phyloP scores from a whole-genome alignment of 2,888 invertebrate genomes.

The Alsophila aescularia region DNA sequence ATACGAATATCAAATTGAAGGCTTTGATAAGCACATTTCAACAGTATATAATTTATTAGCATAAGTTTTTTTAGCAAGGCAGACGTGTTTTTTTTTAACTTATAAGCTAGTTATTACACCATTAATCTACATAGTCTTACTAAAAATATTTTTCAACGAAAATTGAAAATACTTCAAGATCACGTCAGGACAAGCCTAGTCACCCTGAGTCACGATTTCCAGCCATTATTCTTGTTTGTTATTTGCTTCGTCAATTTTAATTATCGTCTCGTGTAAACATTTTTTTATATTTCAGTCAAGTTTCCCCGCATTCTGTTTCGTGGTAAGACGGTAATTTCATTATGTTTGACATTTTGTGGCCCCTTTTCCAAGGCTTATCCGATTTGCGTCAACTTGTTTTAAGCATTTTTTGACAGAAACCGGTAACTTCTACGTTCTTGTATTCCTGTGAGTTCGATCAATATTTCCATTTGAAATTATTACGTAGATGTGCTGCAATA shows the following conservation, averaged over 20 bases:
- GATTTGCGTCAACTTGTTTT: constrained; percentile 44
- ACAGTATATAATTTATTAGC: too few species aligned
- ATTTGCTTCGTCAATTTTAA: constrained; percentile 13
- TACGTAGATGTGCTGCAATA: too few species aligned
- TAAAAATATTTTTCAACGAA: too few species aligned
- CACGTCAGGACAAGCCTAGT: too few species aligned
- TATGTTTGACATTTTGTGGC: constrained; percentile 26
- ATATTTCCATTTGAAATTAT: constrained; percentile 7
- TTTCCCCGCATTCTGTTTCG: not conserved
- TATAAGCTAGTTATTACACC: too few species aligned
- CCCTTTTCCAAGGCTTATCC: constrained; percentile 32
- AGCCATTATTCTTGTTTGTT: not conserved
- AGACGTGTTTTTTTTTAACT: too few species aligned
- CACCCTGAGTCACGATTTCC: not conserved
- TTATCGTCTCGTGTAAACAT: constrained; percentile 7
- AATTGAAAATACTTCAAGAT: too few species aligned
- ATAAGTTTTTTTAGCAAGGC: too few species aligned
- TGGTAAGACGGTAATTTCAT: constrained; percentile 15
- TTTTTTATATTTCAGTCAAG: constrained; percentile 1
- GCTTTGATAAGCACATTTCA: too few species aligned
- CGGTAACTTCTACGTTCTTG: constrained; percentile 7
- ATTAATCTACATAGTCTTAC: not conserved
- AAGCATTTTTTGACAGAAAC: constrained; percentile 13
- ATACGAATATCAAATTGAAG: too few species aligned
- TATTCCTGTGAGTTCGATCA: not conserved